Base-by-base conservation (phyloP, 1,140 invertebrate species). In the Pemphigus obesinymphae region DNA sequence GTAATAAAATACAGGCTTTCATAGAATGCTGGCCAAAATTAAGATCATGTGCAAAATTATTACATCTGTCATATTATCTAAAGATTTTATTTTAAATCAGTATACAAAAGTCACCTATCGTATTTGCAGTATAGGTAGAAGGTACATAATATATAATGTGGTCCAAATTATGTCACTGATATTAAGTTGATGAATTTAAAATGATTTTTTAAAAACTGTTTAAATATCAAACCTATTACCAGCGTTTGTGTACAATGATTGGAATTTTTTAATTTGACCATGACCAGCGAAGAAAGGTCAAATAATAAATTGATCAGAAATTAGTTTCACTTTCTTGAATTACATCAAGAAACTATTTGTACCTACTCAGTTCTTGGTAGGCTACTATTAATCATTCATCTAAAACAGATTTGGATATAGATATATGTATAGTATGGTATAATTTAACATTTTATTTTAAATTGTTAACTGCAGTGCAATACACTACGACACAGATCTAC, bases 311-410 rank as follows among this genome's bases (percentile, higher is more conserved):
- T 70, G 66, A 43, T 70, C n/a, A 13, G 11, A 70, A 70, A 70
- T 70, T 70, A 70, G 66, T 70, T 70, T 70, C 66, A 70, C 66
- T 70, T 70, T 70, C 40, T 70, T 43, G 40, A 70, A 34, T 70
- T 45, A 70, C 66, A 43, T 26, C 31, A 45, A 45, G n/a, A 43
- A 70, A 34, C 34, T 37, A 70, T 23, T 45, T 7, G 20, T 23
- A 20, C 23, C 17, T 31, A 29, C 61, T 63, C 61, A 34, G 63
- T 68, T 37, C 34, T 37, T 68, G 8, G 31, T 40, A 68, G 11
- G 20, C 20, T 15, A n/a, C 61, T 15, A 23, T n/a, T 40, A 34
- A 40, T 40, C 20, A 37, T 23, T 37, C 34, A 34, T 11, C 4
- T 66, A 37, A 34, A 37, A 66, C 31, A 68, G 34, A 23, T 20